Percentiles rank a stretch among this genome's conserved stretches.
phyloP scores from a whole-genome alignment of 2,888 invertebrate genomes.

The Plebejus melissa region DNA sequence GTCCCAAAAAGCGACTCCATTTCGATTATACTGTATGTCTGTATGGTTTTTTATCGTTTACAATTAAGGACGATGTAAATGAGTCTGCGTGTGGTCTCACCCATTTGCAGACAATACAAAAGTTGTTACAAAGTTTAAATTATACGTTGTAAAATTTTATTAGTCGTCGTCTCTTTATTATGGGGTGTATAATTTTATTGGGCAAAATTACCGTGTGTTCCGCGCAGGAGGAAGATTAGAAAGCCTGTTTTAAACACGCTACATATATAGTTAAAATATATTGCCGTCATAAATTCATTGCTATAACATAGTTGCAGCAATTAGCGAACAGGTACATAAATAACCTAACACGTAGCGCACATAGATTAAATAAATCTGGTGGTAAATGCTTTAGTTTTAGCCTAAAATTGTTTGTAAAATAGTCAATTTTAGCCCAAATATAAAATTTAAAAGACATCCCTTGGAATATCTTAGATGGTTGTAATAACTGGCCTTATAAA shows the following conservation, averaged over 20 bases:
- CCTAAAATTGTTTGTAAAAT: neutral
- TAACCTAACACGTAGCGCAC: neutral
- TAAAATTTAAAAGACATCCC: neutral
- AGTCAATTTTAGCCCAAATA: too few species aligned
- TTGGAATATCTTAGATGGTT: neutral
- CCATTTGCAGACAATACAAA: neutral
- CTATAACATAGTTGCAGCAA: neutral
- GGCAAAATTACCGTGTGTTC: neutral
- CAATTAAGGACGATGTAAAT: neutral
- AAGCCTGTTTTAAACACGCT: neutral
- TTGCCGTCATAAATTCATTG: neutral
- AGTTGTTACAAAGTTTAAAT: neutral
- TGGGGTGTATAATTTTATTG: constrained; percentile 14
- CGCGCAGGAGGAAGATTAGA: neutral
- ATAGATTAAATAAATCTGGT: neutral
- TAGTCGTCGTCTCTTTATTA: neutral
- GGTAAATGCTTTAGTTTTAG: neutral
- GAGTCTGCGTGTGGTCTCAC: neutral
- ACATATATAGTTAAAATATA: neutral
- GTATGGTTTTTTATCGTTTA: neutral
- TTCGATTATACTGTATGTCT: neutral
- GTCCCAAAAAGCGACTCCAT: neutral
- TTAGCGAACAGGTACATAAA: neutral
- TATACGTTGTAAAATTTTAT: constrained; percentile 9
- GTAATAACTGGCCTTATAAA: neutral